Evolutionary conservation across 1,140 invertebrate species (phyloP).

Genomic region (Lutraria rhynchaena): DNA sequence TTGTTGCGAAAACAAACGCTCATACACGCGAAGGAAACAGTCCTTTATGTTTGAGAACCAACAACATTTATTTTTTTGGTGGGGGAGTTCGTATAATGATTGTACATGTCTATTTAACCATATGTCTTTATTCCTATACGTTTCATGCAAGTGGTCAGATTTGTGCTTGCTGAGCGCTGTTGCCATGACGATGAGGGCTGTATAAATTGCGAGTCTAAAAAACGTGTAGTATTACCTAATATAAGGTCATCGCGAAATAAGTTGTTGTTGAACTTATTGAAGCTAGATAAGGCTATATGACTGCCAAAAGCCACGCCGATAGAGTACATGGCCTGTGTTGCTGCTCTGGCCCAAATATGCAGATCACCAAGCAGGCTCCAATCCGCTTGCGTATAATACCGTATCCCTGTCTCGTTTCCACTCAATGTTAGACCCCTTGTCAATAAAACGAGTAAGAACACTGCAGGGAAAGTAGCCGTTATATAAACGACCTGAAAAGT

Average conservation of each 20-base stretch:
- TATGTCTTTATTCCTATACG: too few species aligned
- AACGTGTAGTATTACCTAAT: too few species aligned
- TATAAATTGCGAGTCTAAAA: too few species aligned
- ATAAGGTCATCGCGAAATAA: not conserved
- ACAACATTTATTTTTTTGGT: too few species aligned
- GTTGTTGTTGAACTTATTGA: conserved; percentile 28
- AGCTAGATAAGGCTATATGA: conserved; percentile 21
- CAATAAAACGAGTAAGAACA: conserved; percentile 85
- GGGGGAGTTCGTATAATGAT: too few species aligned
- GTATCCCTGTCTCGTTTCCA: not conserved
- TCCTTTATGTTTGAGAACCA: too few species aligned
- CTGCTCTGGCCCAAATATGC: conserved; percentile 19
- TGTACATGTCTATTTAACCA: too few species aligned
- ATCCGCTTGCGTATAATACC: not conserved
- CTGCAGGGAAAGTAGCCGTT: conserved; percentile 92
- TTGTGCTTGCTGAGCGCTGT: too few species aligned
- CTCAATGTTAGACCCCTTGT: not conserved
- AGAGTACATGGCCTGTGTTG: conserved; percentile 26
- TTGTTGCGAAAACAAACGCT: too few species aligned
- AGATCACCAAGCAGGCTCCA: conserved; percentile 12
- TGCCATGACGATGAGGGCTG: too few species aligned
- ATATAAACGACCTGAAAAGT: conserved; percentile 88
- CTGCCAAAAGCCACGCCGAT: not conserved
- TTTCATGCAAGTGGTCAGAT: too few species aligned
- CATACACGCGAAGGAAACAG: too few species aligned